Evolutionary conservation across 2,113 vertebrate genomes (phyloP).

Genomic region (Anoura caudifer): DNA sequence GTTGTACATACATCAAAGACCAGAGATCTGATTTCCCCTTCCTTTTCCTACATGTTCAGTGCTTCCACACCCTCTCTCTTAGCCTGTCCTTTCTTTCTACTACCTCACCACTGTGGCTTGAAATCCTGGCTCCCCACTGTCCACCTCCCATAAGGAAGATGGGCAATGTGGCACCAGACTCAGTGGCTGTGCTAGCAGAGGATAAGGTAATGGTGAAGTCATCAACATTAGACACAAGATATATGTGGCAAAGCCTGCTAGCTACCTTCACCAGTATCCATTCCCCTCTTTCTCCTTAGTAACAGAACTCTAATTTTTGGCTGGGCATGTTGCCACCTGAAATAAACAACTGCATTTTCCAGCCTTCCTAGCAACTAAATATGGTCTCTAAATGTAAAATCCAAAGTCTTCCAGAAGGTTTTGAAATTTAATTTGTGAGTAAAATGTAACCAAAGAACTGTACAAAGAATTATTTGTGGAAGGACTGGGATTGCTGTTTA

Average conservation of each 20-base stretch:
- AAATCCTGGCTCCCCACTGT: not conserved
- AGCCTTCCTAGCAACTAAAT: conserved; percentile 44
- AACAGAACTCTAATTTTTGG: conserved; percentile 27
- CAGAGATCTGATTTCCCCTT: not conserved
- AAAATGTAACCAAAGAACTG: conserved; percentile 14
- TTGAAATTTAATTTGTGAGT: conserved; percentile 20
- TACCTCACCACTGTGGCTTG: not conserved
- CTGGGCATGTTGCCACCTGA: conserved; percentile 23
- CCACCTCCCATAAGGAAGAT: not conserved
- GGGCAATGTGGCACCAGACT: not conserved
- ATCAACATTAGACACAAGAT: not conserved
- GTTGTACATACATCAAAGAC: not conserved
- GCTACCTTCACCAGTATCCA: not conserved
- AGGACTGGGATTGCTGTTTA: not conserved
- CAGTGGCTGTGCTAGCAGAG: not conserved
- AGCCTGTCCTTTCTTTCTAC: not conserved
- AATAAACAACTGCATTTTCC: conserved; percentile 40
- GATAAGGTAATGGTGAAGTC: not conserved
- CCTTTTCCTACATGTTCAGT: not conserved
- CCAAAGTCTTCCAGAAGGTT: conserved; percentile 11
- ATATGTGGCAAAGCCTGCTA: not conserved
- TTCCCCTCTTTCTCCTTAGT: conserved; percentile 26
- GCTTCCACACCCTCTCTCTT: not conserved
- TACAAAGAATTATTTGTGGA: conserved; percentile 16
- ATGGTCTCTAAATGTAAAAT: conserved; percentile 21